phyloP scores from a whole-genome alignment of 1,140 invertebrate species.

The Rhizoglyphus robini region DNA sequence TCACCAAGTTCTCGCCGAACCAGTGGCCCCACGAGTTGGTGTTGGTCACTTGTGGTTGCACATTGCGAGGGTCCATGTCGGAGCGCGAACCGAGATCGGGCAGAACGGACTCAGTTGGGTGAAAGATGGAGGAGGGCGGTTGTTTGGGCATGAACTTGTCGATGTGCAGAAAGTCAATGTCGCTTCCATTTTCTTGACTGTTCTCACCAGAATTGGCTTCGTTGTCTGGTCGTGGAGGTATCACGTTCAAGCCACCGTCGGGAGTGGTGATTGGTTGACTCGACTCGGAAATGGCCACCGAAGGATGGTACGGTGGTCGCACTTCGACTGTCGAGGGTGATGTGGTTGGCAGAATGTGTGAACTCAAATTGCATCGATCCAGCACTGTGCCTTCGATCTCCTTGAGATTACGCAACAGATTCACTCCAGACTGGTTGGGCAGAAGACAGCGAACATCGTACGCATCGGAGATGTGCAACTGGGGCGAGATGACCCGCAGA shows the following conservation, averaged over 20 bases:
- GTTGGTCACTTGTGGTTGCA: neutral
- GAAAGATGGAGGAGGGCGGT: neutral
- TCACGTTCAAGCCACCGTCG: neutral
- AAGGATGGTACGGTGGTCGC: no score
- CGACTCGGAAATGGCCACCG: no score
- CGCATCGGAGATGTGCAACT: conserved; percentile 26
- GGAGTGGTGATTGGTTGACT: neutral
- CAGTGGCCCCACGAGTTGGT: neutral
- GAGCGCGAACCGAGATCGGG: neutral
- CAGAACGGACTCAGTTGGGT: neutral
- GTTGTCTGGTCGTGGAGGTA: neutral
- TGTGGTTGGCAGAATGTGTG: no score
- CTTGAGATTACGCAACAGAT: conserved; percentile 3
- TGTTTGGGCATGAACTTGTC: neutral
- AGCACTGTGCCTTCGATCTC: neutral
- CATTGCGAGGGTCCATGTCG: neutral
- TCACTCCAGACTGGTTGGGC: conserved; percentile 22
- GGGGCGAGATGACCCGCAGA: conserved; percentile 30
- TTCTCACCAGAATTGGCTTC: neutral
- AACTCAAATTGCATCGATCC: neutral
- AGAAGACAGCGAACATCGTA: conserved; percentile 25
- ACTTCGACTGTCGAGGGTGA: no score
- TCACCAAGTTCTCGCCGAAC: neutral
- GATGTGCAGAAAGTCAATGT: neutral
- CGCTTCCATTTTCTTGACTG: neutral